phyloP scores from a whole-genome alignment of 2,113 vertebrate genomes.

The Sphyrna mokarran region DNA sequence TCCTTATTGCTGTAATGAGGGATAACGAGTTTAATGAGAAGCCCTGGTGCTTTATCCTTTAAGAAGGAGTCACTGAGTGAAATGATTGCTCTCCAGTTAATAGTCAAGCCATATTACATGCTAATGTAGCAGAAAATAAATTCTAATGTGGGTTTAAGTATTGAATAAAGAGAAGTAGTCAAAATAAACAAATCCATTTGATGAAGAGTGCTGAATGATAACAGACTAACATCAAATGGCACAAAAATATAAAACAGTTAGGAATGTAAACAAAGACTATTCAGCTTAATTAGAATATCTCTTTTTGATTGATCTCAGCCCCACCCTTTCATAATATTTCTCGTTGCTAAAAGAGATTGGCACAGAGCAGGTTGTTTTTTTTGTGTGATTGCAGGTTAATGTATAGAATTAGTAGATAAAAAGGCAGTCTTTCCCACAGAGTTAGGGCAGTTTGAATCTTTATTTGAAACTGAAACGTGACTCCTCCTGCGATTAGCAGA shows the following conservation, averaged over 20 bases:
- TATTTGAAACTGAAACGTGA: not conserved
- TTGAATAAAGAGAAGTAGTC: not conserved
- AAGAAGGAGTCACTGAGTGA: slow-evolving; percentile 23
- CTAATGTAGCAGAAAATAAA: slow-evolving; percentile 16
- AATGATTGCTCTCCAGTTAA: not conserved
- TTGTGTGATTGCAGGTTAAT: not conserved
- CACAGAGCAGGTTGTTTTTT: not conserved
- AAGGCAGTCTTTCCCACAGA: not conserved
- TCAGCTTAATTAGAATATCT: not conserved
- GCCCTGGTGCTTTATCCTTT: slow-evolving; percentile 1
- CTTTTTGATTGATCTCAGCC: not conserved
- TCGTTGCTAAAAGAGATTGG: not conserved
- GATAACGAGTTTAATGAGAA: not conserved
- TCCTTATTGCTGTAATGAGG: not conserved
- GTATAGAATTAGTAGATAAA: not conserved
- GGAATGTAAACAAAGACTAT: not conserved
- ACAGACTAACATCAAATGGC: not conserved
- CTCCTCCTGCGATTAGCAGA: not conserved
- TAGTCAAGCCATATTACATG: not conserved
- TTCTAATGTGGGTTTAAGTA: not conserved
- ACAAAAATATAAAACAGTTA: not conserved
- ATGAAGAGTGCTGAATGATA: not conserved
- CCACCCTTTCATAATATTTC: not conserved
- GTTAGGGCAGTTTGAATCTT: not conserved
- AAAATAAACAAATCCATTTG: not conserved